phyloP scores from a whole-genome alignment of 2,888 invertebrate genomes.

The Lumbricus terrestris region DNA sequence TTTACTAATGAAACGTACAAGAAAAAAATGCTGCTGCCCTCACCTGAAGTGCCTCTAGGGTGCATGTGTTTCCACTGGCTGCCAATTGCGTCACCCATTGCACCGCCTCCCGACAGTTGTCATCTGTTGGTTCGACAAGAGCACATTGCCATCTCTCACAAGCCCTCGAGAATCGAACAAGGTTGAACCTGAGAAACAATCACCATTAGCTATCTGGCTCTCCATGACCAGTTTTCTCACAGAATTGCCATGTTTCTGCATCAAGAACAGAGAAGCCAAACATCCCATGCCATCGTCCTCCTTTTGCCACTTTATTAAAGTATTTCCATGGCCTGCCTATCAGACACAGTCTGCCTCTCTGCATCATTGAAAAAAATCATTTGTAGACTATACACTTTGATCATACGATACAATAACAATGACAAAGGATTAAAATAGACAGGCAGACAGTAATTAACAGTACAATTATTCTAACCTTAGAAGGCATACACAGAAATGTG shows the following conservation, averaged over 20 bases:
- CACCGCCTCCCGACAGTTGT: slow-evolving; percentile 57
- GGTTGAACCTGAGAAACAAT: slow-evolving; percentile 51
- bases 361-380: neutral
- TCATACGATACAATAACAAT: neutral
- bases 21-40: neutral
- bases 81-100: slow-evolving; percentile 54
- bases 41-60: slow-evolving; percentile 57
- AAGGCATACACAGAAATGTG: neutral
- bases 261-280: neutral
- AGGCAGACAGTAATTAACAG: neutral
- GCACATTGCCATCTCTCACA: slow-evolving; percentile 52
- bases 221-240: neutral
- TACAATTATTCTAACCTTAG: neutral
- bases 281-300: neutral
- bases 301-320: neutral
- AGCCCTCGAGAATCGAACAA: slow-evolving; percentile 55
- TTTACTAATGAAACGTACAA: neutral
- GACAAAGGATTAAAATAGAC: neutral
- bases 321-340: neutral
- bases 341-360: neutral
- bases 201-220: neutral
- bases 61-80: slow-evolving; percentile 59
- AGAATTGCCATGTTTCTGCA: neutral
- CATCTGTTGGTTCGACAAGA: slow-evolving; percentile 52
- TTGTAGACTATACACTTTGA: neutral